Conservation (phyloP, 2,797 vertebrate genomes). For the Acomys russatus region DNA sequence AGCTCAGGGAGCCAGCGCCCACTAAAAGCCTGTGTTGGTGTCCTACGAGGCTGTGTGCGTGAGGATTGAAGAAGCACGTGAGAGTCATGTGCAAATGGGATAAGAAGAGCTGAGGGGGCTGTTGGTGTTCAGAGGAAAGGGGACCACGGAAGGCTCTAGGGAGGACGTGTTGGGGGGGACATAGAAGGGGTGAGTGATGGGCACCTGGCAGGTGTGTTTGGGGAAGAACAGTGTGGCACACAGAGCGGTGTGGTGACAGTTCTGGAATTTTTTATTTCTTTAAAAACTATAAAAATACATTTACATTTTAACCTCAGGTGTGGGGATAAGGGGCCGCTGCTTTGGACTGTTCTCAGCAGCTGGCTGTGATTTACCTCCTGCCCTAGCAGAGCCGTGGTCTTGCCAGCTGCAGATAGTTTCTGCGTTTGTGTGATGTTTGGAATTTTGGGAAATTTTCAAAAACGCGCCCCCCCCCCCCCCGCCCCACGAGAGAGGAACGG, state of each 20-base stretch:
- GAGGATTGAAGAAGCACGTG: accelerated
- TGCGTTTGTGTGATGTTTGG: too few species aligned
- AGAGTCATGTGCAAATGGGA: accelerated
- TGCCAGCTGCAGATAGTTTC: too few species aligned
- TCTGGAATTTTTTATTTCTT: too few species aligned
- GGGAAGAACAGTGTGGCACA: accelerated
- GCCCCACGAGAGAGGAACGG: too few species aligned
- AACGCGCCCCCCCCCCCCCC: too few species aligned
- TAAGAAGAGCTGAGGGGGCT: not conserved
- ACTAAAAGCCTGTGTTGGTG: accelerated
- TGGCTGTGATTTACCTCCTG: too few species aligned
- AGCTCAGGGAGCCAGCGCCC: not conserved
- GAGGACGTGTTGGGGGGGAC: not conserved
- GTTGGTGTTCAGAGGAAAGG: not conserved
- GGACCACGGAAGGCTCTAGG: not conserved
- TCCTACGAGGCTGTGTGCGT: accelerated
- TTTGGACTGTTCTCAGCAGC: too few species aligned
- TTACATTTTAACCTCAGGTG: too few species aligned
- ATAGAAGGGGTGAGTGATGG: not conserved
- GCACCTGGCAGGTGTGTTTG: not conserved
- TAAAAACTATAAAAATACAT: too few species aligned
- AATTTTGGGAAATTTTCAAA: too few species aligned
- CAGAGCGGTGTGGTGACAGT: not conserved
- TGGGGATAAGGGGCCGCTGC: too few species aligned
- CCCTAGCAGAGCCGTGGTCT: too few species aligned